phyloP scores from a whole-genome alignment of 2,113 vertebrate genomes.

The Potamarius usumacintae region DNA sequence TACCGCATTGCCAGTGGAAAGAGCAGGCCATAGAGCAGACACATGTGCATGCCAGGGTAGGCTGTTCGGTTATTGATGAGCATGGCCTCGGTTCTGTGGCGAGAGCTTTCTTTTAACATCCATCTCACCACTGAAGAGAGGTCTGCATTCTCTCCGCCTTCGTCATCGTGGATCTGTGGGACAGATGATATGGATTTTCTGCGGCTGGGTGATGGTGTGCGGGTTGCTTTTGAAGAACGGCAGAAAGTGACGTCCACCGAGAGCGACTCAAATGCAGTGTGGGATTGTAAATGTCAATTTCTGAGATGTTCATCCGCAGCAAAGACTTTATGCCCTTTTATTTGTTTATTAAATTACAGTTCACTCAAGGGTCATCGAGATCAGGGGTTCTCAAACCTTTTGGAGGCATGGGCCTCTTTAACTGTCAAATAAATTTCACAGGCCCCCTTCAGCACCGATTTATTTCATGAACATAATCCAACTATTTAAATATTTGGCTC shows the following conservation, averaged over 20 bases:
- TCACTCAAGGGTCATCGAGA: slow-evolving; percentile 2
- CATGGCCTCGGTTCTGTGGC: slow-evolving; percentile 47
- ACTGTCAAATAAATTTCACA: slow-evolving; percentile 26
- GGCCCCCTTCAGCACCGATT: background rate
- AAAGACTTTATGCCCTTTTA: slow-evolving; percentile 16
- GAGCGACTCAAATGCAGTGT: slow-evolving; percentile 5
- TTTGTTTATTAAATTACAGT: slow-evolving; percentile 38
- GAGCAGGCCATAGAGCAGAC: slow-evolving; percentile 1
- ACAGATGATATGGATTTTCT: slow-evolving; percentile 57
- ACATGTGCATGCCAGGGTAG: slow-evolving; percentile 49
- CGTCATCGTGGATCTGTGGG: slow-evolving; percentile 37
- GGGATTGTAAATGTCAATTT: slow-evolving; percentile 39
- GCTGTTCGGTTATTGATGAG: slow-evolving; percentile 55
- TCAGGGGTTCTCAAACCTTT: background rate
- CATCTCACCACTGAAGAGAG: slow-evolving; percentile 42
- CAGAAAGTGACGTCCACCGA: background rate
- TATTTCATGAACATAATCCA: slow-evolving; percentile 6
- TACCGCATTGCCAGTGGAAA: slow-evolving; percentile 46
- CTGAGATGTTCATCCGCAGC: slow-evolving; percentile 39
- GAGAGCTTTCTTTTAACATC: slow-evolving; percentile 50
- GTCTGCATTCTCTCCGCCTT: slow-evolving; percentile 45
- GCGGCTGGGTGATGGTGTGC: slow-evolving; percentile 47
- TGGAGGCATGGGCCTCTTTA: slow-evolving; percentile 3
- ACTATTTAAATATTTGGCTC: background rate
- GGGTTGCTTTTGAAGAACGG: slow-evolving; percentile 39